phyloP scores from a whole-genome alignment of 64 coral and sea anemone species.

The Orbicella faveolata region DNA sequence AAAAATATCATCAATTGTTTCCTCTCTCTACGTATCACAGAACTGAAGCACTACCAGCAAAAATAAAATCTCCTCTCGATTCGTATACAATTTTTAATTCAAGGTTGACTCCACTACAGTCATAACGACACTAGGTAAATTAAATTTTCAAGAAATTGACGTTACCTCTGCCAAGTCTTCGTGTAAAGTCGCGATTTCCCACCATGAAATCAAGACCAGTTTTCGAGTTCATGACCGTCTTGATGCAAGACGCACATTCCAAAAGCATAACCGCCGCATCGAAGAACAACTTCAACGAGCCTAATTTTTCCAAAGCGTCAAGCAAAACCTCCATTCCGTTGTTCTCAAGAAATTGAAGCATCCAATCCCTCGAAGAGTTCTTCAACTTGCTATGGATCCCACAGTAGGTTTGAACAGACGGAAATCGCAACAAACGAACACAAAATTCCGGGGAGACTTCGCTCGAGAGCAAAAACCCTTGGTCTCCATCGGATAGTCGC shows the following conservation, averaged over 20 bases:
- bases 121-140: not conserved
- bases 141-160: not conserved
- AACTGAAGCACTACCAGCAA: not conserved
- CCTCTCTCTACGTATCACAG: not conserved
- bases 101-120: no score
- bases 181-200: constrained; percentile 56
- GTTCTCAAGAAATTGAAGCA: constrained; percentile 72
- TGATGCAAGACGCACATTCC: constrained; percentile 88
- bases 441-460: constrained; percentile 82
- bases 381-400: constrained; percentile 71
- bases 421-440: constrained; percentile 68
- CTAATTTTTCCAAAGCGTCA: constrained; percentile 59
- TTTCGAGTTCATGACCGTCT: constrained; percentile 81
- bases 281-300: constrained; percentile 45
- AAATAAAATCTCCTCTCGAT: not conserved
- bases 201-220: constrained; percentile 85
- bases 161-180: constrained; percentile 73
- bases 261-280: constrained; percentile 75
- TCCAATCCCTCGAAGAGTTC: constrained; percentile 68
- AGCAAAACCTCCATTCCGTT: constrained; percentile 76
- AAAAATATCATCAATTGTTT: not conserved
- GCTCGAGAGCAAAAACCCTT: constrained; percentile 19
- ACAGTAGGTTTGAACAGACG: constrained; percentile 70
- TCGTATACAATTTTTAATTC: no score
- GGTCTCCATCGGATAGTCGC: constrained; percentile 16